Conservation (phyloP, 1,140 invertebrate genomes). For the Leptestheria dahalacensis region DNA sequence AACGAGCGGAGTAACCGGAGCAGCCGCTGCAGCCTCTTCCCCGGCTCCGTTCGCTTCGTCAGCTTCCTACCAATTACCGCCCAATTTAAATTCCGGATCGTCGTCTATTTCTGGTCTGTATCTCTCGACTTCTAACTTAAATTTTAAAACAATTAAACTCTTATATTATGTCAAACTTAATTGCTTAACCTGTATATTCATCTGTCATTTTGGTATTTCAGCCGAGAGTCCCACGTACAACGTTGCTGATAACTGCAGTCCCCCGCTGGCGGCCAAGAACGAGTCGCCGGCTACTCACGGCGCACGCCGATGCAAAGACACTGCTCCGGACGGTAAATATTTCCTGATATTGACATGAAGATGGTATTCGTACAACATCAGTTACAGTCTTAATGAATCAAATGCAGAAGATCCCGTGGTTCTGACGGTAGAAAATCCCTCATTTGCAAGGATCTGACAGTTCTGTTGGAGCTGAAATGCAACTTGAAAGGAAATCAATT, state of each 20-base stretch:
- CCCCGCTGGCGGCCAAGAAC: conserved; percentile 2
- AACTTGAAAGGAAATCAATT: no score
- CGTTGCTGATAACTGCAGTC: conserved; percentile 8
- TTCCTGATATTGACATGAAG: neutral
- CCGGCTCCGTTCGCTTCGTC: conserved; percentile 1
- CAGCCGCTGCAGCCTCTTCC: conserved; percentile 2
- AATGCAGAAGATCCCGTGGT: no score
- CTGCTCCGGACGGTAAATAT: conserved; percentile 2
- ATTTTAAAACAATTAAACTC: neutral
- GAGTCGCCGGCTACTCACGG: conserved; percentile 3
- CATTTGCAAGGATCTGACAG: no score
- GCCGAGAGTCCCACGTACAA: conserved; percentile 12
- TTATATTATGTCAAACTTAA: neutral
- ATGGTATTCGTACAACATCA: no score
- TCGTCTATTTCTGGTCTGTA: conserved; percentile 4
- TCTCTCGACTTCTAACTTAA: neutral
- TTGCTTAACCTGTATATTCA: neutral
- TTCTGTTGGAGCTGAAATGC: no score
- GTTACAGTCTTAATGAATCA: no score
- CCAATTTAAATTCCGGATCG: neutral
- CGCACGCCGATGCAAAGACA: conserved; percentile 2
- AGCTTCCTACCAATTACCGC: conserved; percentile 6
- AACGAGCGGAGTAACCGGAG: neutral
- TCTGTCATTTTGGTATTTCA: neutral
- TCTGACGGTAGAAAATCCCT: no score